phyloP scores from a whole-genome alignment of 2,888 invertebrate species.

The Physocephala rufipes region DNA sequence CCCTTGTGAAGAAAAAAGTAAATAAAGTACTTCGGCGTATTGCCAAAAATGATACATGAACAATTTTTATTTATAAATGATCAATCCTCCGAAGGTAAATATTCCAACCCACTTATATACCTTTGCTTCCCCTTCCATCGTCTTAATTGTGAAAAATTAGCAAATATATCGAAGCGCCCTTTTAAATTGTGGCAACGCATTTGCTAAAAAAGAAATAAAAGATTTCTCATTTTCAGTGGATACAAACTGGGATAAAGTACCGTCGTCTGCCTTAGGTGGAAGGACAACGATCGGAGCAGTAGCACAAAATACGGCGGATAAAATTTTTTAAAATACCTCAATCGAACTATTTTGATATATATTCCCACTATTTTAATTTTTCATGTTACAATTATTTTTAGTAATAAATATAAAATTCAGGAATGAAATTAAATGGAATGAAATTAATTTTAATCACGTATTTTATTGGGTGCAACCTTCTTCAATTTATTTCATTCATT shows the following conservation, averaged over 20 bases:
- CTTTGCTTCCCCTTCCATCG: background rate
- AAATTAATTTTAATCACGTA: no score
- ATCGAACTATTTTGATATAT: no score
- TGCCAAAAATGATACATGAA: background rate
- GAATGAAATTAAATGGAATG: no score
- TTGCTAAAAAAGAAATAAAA: slow-evolving; percentile 16
- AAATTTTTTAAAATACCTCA: background rate
- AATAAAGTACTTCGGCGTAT: slow-evolving; percentile 19
- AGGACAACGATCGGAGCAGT: slow-evolving; percentile 53
- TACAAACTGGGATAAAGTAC: slow-evolving; percentile 39
- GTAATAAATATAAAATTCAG: no score
- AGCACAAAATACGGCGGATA: slow-evolving; percentile 52
- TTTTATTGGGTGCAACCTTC: no score
- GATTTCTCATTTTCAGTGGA: slow-evolving; percentile 44
- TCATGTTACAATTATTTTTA: no score
- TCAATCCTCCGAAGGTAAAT: no score
- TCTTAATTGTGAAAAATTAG: slow-evolving; percentile 44
- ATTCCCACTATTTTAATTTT: no score
- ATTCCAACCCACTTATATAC: no score
- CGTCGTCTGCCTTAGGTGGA: slow-evolving; percentile 36
- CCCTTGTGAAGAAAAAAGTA: background rate
- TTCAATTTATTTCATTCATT: no score
- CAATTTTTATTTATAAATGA: background rate
- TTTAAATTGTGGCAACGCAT: background rate
- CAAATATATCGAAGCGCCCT: slow-evolving; percentile 34